A percentile compares a stretch with the other conserved stretches of the same genome.
phyloP scores from a whole-genome alignment of 2,888 invertebrate species.

The Epicampocera succincta region DNA sequence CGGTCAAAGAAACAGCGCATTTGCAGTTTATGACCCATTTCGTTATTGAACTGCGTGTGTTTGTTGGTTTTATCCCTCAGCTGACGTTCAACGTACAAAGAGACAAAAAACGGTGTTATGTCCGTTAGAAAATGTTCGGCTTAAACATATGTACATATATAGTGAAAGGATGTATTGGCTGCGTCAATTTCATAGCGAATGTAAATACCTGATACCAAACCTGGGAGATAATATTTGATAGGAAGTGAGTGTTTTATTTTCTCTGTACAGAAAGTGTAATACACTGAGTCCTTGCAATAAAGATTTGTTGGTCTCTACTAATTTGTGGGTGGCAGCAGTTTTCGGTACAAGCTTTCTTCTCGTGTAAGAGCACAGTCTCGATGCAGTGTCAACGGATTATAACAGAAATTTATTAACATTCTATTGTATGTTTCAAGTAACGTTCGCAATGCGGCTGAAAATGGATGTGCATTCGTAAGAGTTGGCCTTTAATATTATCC shows the following conservation, averaged over 20 bases:
- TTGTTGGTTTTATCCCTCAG: conserved; percentile 43
- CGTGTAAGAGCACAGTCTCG: conserved; percentile 31
- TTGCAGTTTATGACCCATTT: conserved; percentile 44
- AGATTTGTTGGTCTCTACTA: conserved; percentile 50
- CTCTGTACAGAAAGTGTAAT: too few species aligned
- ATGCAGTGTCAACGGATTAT: conserved; percentile 70
- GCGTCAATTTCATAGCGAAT: too few species aligned
- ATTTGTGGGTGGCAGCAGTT: conserved; percentile 39
- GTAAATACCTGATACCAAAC: too few species aligned
- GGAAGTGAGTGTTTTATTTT: too few species aligned
- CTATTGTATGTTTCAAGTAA: conserved; percentile 29
- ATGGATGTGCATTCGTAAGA: conserved; percentile 3
- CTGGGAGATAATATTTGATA: too few species aligned
- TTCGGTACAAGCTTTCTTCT: conserved; percentile 29
- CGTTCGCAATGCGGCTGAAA: conserved; percentile 1
- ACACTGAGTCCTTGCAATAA: conserved; percentile 4
- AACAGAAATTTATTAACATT: conserved; percentile 69
- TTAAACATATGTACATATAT: too few species aligned
- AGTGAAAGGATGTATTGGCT: too few species aligned
- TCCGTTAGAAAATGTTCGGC: too few species aligned
- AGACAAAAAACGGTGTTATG: too few species aligned
- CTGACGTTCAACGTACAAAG: neutral
- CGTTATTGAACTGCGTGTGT: conserved; percentile 26
- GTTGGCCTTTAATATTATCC: conserved; percentile 22
- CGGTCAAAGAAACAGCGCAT: conserved; percentile 19